Evolutionary conservation across 2,797 vertebrate species (phyloP), one percentile per base, ranked within the genome.

Genomic region (Brotula barbata): DNA sequence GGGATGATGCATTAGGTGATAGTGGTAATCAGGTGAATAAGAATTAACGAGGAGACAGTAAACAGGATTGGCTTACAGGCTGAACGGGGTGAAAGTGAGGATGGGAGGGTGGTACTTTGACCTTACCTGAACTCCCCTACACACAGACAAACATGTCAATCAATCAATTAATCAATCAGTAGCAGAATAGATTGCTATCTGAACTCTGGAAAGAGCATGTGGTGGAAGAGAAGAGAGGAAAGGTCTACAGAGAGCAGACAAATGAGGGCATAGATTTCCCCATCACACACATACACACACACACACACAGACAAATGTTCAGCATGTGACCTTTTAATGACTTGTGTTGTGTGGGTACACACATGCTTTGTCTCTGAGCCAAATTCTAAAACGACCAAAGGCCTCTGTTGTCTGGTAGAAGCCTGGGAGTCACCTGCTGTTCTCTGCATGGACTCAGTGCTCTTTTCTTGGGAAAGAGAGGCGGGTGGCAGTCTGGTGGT

Each of bases 21-120:
- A 84, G 81, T 74, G 78, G 69, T 85, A 84, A 85, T 76, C 74
- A 88, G 71, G 81, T 87, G 83, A 87, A 85, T 86, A 84, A 86
- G 83, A 86, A 80, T 87, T 86, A 85, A 78, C 68, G 79, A 72
- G 64, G 71, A 81, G 75, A 79, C 46, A 49, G 75, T 88, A 84
- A 89, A 82, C 77, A 48, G 85, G 83, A 83, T 84, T 68, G 74
- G 68, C 79, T 88, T 89, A 89, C 57, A 28, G 67, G 77, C 69
- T 88, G 75, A 88, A 71, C 60, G 3, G 65, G 71, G 22, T n/a
- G 6, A 58, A 73, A 31, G 62, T 73, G 63, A 65, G 47, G 55
- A 33, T 48, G 55, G 64, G 58, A 31, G 44, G 20, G 56, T 61
- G 71, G 63, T 77, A 57, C 71, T 75, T 51, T 51, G 33, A 33